Conservation (phyloP, 2,113 vertebrate species). For the Bujurquina vittata region DNA sequence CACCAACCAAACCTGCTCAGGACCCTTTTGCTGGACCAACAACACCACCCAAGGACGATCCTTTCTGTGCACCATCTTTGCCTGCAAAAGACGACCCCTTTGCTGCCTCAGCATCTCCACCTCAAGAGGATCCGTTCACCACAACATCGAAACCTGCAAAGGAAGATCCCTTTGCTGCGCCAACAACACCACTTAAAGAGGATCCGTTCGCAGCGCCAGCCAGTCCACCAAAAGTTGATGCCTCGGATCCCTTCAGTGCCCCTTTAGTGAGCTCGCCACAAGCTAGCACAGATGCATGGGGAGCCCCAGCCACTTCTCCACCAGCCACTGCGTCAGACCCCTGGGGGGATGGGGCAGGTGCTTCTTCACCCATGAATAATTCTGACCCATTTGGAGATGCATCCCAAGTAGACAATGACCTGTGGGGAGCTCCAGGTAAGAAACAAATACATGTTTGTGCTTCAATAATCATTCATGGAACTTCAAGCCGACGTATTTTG, state of each 20-base stretch:
- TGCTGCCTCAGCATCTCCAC: neutral
- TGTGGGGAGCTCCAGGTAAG: constrained; percentile 78
- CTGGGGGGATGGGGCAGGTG: constrained; percentile 66
- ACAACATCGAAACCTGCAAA: constrained; percentile 1
- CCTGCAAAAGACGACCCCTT: constrained; percentile 22
- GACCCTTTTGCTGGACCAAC: constrained; percentile 36
- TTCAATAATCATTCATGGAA: neutral
- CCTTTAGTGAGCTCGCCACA: constrained; percentile 21
- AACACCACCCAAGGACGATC: constrained; percentile 5
- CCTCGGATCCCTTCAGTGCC: constrained; percentile 61
- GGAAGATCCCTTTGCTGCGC: constrained; percentile 23
- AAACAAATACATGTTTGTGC: neutral
- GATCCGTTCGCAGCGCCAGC: constrained; percentile 37
- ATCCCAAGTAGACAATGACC: constrained; percentile 67
- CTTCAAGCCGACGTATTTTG: neutral
- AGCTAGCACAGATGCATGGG: constrained; percentile 50
- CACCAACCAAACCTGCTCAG: constrained; percentile 13
- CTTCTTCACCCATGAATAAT: constrained; percentile 22
- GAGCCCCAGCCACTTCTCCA: constrained; percentile 36
- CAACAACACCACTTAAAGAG: constrained; percentile 10
- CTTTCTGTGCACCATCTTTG: neutral
- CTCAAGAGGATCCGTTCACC: constrained; percentile 39
- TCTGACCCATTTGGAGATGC: constrained; percentile 73
- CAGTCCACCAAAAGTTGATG: constrained; percentile 29
- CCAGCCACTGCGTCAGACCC: constrained; percentile 64